Evolutionary conservation across 2,113 vertebrate species (phyloP), one percentile per base, ranked within the genome.

Genomic region (Brachyhypopomus gauderio): DNA sequence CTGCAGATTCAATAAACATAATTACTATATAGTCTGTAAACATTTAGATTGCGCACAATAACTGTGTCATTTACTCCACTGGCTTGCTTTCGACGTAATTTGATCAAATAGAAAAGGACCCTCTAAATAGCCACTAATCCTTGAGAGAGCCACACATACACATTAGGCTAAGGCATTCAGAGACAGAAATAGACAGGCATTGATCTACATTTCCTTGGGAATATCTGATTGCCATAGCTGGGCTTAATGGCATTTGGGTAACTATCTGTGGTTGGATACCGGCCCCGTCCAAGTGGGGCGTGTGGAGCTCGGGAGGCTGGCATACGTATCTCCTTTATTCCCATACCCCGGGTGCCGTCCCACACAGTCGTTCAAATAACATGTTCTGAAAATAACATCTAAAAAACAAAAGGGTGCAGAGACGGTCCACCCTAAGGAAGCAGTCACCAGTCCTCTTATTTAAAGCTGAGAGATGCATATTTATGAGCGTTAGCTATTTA

Each of bases 1-100:
- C 86, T 80, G 83, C 91, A 80, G 92, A 94, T 93, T 93, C 89
- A 89, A 94, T 94, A 89, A 93, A 58, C 86, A 83, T 93, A 93
- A 94, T 94, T 93, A 89, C 90, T 89, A 92, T 93, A 91, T 91
- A 94, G 93, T 93, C 89, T 66, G 91, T 91, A 93, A 94, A 93
- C 92, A 93, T 94, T 91, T 93, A 93, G 92, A 93, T 93, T 93
- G 91, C 93, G 91, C 84, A 90, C 90, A 86, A 89, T 90, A 92
- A 92, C 90, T 91, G 90, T 91, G 90, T 92, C 91, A 89, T 90
- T 92, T 92, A 90, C 89, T 83, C 81, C 89, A 86, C 87, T 90
- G 92, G 90, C 88, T 91, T 87, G 89, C 91, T 93, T 93, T 92
- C 91, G 89, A 88, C 79, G 59, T 94, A 93, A 94, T 93, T 90